Conservation (phyloP, 2,797 vertebrate species). For the Alectoris magna region DNA sequence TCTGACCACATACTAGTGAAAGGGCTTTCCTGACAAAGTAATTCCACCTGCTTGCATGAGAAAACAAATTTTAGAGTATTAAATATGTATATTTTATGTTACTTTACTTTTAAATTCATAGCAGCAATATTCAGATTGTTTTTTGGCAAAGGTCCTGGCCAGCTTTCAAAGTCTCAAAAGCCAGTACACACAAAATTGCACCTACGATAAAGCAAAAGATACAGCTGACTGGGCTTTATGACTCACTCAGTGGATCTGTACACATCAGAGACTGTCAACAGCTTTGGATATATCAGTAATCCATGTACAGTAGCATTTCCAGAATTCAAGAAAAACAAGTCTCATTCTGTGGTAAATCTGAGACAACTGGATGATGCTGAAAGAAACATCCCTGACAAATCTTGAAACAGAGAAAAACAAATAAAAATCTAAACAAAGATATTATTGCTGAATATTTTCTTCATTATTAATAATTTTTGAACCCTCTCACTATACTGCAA, state of each 20-base stretch:
- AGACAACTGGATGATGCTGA: conserved; percentile 44
- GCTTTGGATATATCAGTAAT: conserved; percentile 40
- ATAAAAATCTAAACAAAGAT: neutral
- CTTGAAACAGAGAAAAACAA: conserved; percentile 4
- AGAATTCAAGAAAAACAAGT: conserved; percentile 56
- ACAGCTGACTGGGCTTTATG: conserved; percentile 34
- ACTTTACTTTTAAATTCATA: neutral
- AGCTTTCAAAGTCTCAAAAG: conserved; percentile 16
- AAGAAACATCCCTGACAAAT: conserved; percentile 45
- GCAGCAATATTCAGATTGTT: neutral
- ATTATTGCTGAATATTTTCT: neutral
- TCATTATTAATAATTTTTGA: neutral
- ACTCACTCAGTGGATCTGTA: neutral
- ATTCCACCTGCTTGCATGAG: neutral
- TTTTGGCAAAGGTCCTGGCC: neutral
- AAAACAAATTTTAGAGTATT: neutral
- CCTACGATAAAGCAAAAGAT: conserved; percentile 24
- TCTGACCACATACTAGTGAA: neutral
- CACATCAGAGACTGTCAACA: conserved; percentile 23
- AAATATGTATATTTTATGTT: neutral
- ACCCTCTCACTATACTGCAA: neutral
- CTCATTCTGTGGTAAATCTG: neutral
- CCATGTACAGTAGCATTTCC: conserved; percentile 39
- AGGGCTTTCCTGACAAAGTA: neutral
- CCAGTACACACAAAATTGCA: neutral